Conservation (phyloP, 2,797 vertebrate species). For the Otus scops region DNA sequence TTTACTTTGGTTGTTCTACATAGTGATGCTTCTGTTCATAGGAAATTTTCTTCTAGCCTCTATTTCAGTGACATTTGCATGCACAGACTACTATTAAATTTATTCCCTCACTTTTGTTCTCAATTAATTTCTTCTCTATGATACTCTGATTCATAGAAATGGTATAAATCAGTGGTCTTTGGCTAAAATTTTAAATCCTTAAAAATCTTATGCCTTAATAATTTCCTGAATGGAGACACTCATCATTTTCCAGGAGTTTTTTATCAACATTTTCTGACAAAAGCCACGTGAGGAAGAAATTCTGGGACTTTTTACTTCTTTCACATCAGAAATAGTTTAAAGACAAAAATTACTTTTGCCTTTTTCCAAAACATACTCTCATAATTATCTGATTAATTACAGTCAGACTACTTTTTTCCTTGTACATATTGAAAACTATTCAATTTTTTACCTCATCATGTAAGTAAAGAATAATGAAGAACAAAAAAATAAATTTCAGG, state of each 20-base stretch:
- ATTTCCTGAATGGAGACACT: background rate
- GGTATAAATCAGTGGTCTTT: background rate
- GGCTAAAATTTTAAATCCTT: background rate
- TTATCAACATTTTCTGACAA: background rate
- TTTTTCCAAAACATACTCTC: background rate
- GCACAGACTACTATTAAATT: background rate
- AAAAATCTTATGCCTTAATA: background rate
- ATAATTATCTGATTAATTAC: background rate
- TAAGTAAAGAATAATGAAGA: background rate
- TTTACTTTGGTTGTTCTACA: background rate
- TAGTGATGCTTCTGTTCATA: background rate
- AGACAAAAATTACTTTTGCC: background rate
- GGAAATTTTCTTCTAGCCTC: background rate
- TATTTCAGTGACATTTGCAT: background rate
- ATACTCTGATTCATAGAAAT: background rate
- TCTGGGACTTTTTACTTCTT: rapidly evolving
- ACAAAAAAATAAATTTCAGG: background rate
- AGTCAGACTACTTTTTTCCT: background rate
- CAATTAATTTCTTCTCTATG: background rate
- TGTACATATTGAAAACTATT: background rate
- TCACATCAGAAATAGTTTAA: background rate
- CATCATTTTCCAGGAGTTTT: background rate
- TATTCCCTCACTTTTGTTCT: background rate
- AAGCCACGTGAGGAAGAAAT: background rate
- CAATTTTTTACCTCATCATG: background rate